Evolutionary conservation across 2,888 invertebrate genomes (phyloP).

Genomic region (Dione vanillae): DNA sequence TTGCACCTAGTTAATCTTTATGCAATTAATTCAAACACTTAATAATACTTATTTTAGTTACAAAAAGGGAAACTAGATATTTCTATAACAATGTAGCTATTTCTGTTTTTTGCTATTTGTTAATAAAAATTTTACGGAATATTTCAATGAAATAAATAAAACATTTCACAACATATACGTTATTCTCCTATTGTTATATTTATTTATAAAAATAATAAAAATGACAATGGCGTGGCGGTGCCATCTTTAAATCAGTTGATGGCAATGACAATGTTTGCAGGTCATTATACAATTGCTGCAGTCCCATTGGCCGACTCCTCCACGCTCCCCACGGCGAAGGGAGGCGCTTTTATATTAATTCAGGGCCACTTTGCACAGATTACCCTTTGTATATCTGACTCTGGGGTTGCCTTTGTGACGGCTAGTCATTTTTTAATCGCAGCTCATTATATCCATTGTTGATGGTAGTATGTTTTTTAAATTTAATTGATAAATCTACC

Average conservation of each 20-base stretch:
- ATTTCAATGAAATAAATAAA: neutral
- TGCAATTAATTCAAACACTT: too few species aligned
- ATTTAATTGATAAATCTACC: conserved; percentile 45
- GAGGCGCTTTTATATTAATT: conserved; percentile 67
- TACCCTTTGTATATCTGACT: conserved; percentile 80
- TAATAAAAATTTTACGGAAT: neutral
- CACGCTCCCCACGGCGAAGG: conserved; percentile 55
- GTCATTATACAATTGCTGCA: conserved; percentile 53
- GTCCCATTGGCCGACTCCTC: conserved; percentile 61
- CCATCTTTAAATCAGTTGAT: conserved; percentile 71
- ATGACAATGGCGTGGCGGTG: conserved; percentile 57
- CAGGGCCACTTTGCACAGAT: conserved; percentile 79
- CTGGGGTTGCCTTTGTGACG: conserved; percentile 77
- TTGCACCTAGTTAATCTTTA: too few species aligned
- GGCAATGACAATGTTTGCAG: conserved; percentile 61
- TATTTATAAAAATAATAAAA: conserved; percentile 48
- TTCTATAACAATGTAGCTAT: too few species aligned
- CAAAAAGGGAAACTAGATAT: too few species aligned
- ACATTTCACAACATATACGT: neutral
- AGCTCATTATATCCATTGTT: conserved; percentile 59
- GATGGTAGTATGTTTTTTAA: conserved; percentile 44
- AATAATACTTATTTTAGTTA: too few species aligned
- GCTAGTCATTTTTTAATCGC: conserved; percentile 73
- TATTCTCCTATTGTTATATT: neutral
- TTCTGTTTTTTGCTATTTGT: too few species aligned